Evolutionary conservation across 2,888 invertebrate species (phyloP), one percentile per base, ranked within the genome.

Genomic region (Drosophila barbarae): DNA sequence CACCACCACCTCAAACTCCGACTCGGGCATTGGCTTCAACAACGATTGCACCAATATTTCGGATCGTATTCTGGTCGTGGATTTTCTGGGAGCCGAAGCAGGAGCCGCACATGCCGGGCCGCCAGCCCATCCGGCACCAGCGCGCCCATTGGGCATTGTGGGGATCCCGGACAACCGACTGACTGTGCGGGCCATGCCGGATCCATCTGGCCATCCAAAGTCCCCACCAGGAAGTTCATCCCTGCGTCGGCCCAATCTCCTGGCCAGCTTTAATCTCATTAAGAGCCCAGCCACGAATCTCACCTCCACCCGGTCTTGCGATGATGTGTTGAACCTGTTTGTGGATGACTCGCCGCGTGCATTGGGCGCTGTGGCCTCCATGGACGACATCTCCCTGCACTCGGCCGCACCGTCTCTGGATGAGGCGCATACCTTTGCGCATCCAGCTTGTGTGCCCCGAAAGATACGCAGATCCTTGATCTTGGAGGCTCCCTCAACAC

Each of bases 21-120:
- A 98, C 88, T 98, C 97, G 2, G 98, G 98, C 0, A 97, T 98
- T 67, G 98, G 98, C 0, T 97, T 97, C 83, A 93, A 96, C 72
- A 97, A 97, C 80, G 96, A 97, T 80, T 94, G 94, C 79, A 93
- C 94, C 10, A 95, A 95, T 83, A 93, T 95, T 53, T 95, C 95
- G 0, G 96, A 95, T 87, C 91, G 95, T 63, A 95, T 95, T 78
- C 88, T 95, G 34, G 93, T 94, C 0, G 94, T 95, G 0, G 95
- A 95, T 85, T 95, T 95, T 85, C 84, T 73, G 26, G 83, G 69
- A 12, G 77, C 50, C 6, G 42, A 67, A 21, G 71, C 57, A 8
- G 77, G 58, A 3, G 78, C 53, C 5, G 64, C 41, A 9, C 63
- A 68, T 3, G 68, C 69, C 0, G 50, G 54, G 4, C 51, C 35